Base-by-base conservation (phyloP, 92 coral and sea anemone species). In the Actinernus sp. region DNA sequence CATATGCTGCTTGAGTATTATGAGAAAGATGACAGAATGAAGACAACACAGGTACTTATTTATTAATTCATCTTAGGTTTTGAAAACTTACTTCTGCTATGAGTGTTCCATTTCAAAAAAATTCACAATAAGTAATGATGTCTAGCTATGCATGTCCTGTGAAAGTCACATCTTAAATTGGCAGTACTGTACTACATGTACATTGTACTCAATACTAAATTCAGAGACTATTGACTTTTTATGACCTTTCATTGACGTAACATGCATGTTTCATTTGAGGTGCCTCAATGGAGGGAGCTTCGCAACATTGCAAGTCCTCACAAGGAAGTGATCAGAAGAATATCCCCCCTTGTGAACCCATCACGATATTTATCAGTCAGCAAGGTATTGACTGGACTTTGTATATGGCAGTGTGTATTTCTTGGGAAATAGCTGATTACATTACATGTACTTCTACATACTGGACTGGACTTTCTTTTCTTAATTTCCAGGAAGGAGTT, bases 11-110 rank as follows among this genome's bases (percentile, higher is more conserved):
- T 89, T 1, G 99, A 95, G 60, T 95, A 95, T 63, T 92, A 95
- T 64, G 99, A 95, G 66, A 95, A 95, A 64, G 99, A 95, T 81
- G 99, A 95, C 55, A 70, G 99, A 43, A 81, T 91, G 92, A 95
- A 95, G 76, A 95, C 99, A 4, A 95, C 99, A 0, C 99, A 91
- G 99, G 99, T 91, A 53, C 20, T 0, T 0, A n/a, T n/a, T n/a
- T n/a, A n/a, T n/a, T n/a, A n/a, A n/a, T n/a, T n/a, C n/a, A n/a
- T n/a, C n/a, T n/a, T n/a, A n/a, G 21, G 37, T 10, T 65, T 21
- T 58, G 27, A 7, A 43, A 36, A 21, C 40, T 61, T 26, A 1
- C 2, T 27, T 22, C 16, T 52, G 2, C 4, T 22, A 3, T 22
- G 7, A n/a, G 16, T 16, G 25, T 16, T 52, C 32, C 4, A 25